Conservation (phyloP, 2,888 invertebrate genomes). For the Mythimna lalbum region DNA sequence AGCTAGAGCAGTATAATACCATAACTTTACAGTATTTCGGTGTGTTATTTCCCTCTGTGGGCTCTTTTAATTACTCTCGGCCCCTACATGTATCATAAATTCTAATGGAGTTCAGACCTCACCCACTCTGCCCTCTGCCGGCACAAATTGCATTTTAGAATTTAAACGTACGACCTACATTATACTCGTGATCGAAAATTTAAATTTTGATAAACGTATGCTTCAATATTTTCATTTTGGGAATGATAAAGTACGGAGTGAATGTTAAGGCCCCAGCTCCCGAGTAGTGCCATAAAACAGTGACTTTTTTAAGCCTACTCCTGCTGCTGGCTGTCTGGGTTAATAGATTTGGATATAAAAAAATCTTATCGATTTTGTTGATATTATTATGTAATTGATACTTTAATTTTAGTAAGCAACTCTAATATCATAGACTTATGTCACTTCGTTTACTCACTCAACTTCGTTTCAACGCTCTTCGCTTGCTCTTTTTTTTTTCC, state of each 20-base stretch:
- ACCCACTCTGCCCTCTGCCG: conserved; percentile 64
- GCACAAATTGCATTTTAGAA: conserved; percentile 84
- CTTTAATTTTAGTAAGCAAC: no score
- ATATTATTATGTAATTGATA: no score
- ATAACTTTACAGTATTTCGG: conserved; percentile 72
- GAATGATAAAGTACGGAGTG: conserved; percentile 26
- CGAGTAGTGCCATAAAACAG: no score
- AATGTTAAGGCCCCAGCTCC: background rate
- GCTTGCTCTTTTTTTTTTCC: no score
- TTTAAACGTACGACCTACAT: conserved; percentile 72
- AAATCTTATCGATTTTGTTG: no score
- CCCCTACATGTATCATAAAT: conserved; percentile 87
- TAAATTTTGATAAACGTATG: conserved; percentile 58
- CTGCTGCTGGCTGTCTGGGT: no score
- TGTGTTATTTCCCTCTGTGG: conserved; percentile 82
- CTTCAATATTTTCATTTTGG: conserved; percentile 57
- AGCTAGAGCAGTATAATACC: conserved; percentile 68
- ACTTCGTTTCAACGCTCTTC: no score
- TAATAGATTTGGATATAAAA: no score
- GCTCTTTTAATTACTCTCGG: conserved; percentile 87
- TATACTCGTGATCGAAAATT: conserved; percentile 62
- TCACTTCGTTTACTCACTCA: no score
- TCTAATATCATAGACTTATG: no score
- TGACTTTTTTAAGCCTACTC: no score
- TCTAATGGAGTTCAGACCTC: conserved; percentile 82